phyloP scores from a whole-genome alignment of 2,888 invertebrate genomes.

The Lordiphosa andalusiaca region DNA sequence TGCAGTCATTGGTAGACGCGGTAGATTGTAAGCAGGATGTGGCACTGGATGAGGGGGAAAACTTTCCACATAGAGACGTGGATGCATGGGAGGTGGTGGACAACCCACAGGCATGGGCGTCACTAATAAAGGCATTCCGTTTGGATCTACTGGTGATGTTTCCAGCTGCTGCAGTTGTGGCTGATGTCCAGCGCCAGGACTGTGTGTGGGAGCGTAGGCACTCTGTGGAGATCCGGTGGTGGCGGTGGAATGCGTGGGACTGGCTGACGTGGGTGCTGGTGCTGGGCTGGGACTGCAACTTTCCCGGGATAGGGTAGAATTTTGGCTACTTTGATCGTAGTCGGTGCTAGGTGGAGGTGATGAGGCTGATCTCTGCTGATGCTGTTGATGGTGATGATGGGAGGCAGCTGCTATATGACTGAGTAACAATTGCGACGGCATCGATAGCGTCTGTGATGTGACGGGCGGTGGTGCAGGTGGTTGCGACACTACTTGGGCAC shows the following conservation, averaged over 20 bases:
- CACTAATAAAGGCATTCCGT: conserved; percentile 59
- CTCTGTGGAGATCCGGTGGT: conserved; percentile 76
- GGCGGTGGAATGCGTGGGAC: conserved; percentile 65
- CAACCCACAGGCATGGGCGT: conserved; percentile 58
- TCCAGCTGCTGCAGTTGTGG: conserved; percentile 21
- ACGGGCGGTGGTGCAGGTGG: conserved; percentile 72
- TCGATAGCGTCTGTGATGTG: conserved; percentile 47
- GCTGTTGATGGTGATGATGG: conserved; percentile 50
- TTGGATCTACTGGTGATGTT: conserved; percentile 1
- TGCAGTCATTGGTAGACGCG: conserved; percentile 58
- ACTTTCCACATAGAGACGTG: conserved; percentile 53
- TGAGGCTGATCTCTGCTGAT: conserved; percentile 32
- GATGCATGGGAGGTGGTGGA: conserved; percentile 37
- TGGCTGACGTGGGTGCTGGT: conserved; percentile 52
- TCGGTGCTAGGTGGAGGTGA: conserved; percentile 51
- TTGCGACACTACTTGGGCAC: conserved; percentile 78
- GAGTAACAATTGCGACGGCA: conserved; percentile 67
- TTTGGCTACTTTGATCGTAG: conserved; percentile 75
- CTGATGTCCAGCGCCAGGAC: conserved; percentile 48
- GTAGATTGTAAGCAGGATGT: conserved; percentile 68
- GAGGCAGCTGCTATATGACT: conserved; percentile 74
- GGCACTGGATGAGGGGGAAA: conserved; percentile 51
- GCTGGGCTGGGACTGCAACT: conserved; percentile 51
- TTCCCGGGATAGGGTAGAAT: conserved; percentile 62
- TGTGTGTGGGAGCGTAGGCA: conserved; percentile 62